These are phyloP conservation scores for Fregetta grallaria DNA, from an alignment of 2,113 vertebrate species.

Conservation along the genomic window DNA sequence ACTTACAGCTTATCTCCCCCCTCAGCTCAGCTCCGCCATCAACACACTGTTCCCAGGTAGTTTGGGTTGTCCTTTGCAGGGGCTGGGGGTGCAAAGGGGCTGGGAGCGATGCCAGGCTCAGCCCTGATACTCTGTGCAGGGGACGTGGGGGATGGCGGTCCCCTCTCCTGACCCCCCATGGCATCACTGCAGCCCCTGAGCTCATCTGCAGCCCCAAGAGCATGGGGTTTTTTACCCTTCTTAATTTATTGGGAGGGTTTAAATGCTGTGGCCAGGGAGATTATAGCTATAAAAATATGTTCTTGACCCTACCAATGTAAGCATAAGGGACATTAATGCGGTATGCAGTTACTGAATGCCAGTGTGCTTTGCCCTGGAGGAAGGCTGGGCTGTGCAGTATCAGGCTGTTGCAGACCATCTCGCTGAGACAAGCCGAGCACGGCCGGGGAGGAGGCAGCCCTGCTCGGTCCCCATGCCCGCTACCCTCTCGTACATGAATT, in stretches of 20 bases:
- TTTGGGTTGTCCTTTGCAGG: not conserved
- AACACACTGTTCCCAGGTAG: accelerated
- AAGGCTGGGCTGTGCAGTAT: not conserved
- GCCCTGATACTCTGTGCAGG: accelerated
- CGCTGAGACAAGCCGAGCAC: accelerated
- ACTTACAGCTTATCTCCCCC: constrained; percentile 8
- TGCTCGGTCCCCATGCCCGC: not conserved
- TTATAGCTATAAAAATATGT: not conserved
- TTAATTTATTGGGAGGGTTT: not conserved
- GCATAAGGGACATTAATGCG: not conserved
- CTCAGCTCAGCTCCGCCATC: not conserved
- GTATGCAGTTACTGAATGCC: not conserved
- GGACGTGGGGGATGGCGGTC: not conserved
- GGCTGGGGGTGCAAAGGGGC: not conserved
- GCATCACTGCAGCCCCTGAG: not conserved
- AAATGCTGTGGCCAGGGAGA: not conserved
- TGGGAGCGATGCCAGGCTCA: not conserved
- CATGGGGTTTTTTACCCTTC: not conserved
- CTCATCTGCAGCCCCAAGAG: not conserved
- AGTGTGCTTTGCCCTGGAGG: not conserved
- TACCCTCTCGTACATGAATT: not conserved
- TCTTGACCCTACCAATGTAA: not conserved
- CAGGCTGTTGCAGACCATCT: not conserved
- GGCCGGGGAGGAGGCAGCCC: not conserved
- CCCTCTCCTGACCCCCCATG: not conserved